These are phyloP conservation scores for Zophobas morio DNA, from an alignment of 1,140 invertebrate genomes.

Conservation along the genomic window DNA sequence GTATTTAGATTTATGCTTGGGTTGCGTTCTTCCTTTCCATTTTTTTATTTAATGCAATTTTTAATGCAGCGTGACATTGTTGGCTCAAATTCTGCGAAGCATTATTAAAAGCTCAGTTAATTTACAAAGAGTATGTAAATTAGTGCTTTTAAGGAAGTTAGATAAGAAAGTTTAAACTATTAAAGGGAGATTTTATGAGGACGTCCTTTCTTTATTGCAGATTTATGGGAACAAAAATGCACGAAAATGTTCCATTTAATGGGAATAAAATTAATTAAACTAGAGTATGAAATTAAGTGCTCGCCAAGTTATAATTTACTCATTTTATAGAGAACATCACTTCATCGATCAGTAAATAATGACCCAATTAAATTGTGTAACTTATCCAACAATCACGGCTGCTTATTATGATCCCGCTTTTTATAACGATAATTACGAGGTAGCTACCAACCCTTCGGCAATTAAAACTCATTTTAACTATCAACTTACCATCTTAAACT, in stretches of 20 bases:
- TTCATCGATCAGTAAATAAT: constrained; percentile 39
- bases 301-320: constrained; percentile 32
- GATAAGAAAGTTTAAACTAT: constrained; percentile 42
- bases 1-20: constrained; percentile 18
- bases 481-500: constrained; percentile 32
- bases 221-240: constrained; percentile 25
- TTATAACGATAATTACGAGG: constrained; percentile 27
- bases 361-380: constrained; percentile 36
- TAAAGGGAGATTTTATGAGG: constrained; percentile 36
- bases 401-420: constrained; percentile 24
- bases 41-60: constrained; percentile 22
- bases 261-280: constrained; percentile 31
- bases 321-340: constrained; percentile 11
- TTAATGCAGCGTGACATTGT: constrained; percentile 4
- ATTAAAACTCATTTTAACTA: constrained; percentile 15
- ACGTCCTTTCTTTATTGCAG: constrained; percentile 31
- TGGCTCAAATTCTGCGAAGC: not conserved
- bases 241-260: constrained; percentile 24
- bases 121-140: constrained; percentile 42
- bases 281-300: constrained; percentile 26
- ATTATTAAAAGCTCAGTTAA: constrained; percentile 16
- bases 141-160: constrained; percentile 30
- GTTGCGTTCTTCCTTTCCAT: not conserved
- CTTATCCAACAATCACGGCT: constrained; percentile 22
- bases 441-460: constrained; percentile 19